Evolutionary conservation across 2,888 invertebrate species (phyloP).

Genomic region (Morpho helenor): DNA sequence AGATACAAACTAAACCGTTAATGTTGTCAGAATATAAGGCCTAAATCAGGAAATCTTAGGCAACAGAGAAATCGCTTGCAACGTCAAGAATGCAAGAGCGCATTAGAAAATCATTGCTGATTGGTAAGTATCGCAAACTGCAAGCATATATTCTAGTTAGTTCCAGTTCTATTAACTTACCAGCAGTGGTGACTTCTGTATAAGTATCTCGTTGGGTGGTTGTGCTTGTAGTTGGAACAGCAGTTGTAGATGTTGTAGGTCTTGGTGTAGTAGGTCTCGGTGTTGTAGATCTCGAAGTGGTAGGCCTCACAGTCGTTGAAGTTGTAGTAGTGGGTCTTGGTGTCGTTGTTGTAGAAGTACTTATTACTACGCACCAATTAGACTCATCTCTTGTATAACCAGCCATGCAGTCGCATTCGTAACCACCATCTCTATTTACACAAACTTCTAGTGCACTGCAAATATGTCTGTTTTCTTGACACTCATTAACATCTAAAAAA

Average conservation of each 20-base stretch:
- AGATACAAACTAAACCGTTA: too few species aligned
- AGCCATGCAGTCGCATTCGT: slow-evolving; percentile 86
- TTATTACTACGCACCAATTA: slow-evolving; percentile 46
- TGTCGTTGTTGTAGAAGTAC: slow-evolving; percentile 27
- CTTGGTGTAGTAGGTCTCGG: slow-evolving; percentile 14
- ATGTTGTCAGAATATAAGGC: too few species aligned
- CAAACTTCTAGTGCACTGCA: slow-evolving; percentile 81
- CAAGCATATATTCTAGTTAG: too few species aligned
- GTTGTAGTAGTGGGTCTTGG: slow-evolving; percentile 25
- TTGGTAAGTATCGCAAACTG: too few species aligned
- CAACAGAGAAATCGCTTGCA: too few species aligned
- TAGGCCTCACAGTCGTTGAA: slow-evolving; percentile 33
- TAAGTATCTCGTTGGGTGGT: slow-evolving; percentile 20
- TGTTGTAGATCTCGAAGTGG: slow-evolving; percentile 26
- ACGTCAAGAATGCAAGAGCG: too few species aligned
- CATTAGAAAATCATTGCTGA: too few species aligned
- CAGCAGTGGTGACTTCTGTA: slow-evolving; percentile 10
- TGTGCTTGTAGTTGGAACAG: slow-evolving; percentile 19
- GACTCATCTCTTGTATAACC: slow-evolving; percentile 85
- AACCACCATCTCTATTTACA: slow-evolving; percentile 90
- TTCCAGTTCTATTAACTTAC: slow-evolving; percentile 3
- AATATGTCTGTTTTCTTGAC: slow-evolving; percentile 73
- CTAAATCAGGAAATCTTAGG: too few species aligned
- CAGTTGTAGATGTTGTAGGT: slow-evolving; percentile 28
- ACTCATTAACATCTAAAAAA: slow-evolving; percentile 86